These are phyloP conservation scores for Xestia ashworthii DNA, from an alignment of 2,888 invertebrate genomes.

Conservation along the genomic window DNA sequence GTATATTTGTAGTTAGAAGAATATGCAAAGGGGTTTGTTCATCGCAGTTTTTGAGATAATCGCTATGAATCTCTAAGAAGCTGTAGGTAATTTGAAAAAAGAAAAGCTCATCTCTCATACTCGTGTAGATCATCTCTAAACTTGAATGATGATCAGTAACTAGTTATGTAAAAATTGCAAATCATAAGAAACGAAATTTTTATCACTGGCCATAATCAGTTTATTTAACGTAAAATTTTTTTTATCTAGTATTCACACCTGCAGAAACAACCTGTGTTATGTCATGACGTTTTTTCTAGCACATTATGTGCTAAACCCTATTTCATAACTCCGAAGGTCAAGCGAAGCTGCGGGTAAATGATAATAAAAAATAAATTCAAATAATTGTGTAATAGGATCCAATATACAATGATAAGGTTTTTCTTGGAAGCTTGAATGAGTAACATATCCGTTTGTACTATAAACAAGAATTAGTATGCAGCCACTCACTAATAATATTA, in stretches of 20 bases:
- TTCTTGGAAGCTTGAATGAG: slow-evolving; percentile 61
- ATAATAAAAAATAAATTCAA: slow-evolving; percentile 24
- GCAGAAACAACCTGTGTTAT: slow-evolving; percentile 18
- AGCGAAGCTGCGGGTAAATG: slow-evolving; percentile 41
- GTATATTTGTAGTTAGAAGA: neutral
- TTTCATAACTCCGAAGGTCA: slow-evolving; percentile 52
- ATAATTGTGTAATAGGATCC: slow-evolving; percentile 48
- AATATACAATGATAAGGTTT: slow-evolving; percentile 52
- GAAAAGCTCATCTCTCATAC: neutral
- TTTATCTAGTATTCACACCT: neutral
- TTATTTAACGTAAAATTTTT: neutral
- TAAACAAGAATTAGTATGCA: slow-evolving; percentile 50
- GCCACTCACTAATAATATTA: slow-evolving; percentile 42
- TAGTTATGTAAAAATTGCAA: neutral
- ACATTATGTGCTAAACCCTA: slow-evolving; percentile 27
- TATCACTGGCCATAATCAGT: neutral
- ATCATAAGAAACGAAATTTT: neutral
- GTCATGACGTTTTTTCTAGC: slow-evolving; percentile 33
- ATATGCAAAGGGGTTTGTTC: neutral
- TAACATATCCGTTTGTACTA: slow-evolving; percentile 60
- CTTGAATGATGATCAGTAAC: neutral
- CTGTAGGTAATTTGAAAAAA: neutral
- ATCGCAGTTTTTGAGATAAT: neutral
- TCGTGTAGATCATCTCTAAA: neutral
- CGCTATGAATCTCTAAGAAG: neutral